Evolutionary conservation across 2,797 vertebrate species (phyloP), one percentile per base, ranked within the genome.

Genomic region (Rousettus madagascariensis): DNA sequence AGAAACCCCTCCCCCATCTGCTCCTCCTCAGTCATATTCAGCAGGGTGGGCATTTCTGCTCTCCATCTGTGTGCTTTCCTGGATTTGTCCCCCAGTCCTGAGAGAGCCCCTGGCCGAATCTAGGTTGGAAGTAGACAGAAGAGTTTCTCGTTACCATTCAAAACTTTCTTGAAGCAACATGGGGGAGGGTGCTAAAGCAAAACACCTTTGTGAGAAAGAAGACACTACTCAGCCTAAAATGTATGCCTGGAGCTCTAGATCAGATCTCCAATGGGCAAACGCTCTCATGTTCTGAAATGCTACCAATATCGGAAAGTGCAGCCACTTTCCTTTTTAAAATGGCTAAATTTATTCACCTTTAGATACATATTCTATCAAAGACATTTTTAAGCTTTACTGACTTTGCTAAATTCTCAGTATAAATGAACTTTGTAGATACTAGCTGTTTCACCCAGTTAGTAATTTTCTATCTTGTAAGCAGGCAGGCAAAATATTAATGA

Each of bases 391-490:
- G 7, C 83, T 91, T 91, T 12, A 83, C 22, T 0, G 5, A 92
- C 11, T 96, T 89, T 63, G 24, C 11, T 78, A 71, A 38, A 65
- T 63, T 93, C 28, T 22, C 8, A 41, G 53, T 74, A 28, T 22
- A 36, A 55, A 26, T 53, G 75, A 78, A 5, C 22, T 36, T 87
- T 87, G 41, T 22, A 63, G 84, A 86, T 28, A 30, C 28, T 71
- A 24, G 79, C 43, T 66, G 12, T 61, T 88, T 78, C 57, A 20
- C 46, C 13, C 59, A 84, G 6, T 1, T 65, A 95, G 33, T 84
- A 16, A 46, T 79, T 69, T 95, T 88, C 1, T 90, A 95, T 93
- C 51, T 94, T 59, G 15, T 71, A 72, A 49, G 41, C 90, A 53
- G 85, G 77, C n/a, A 95, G 91, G 75, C 59, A 86, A 46, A 24